Evolutionary conservation across 2,888 invertebrate genomes (phyloP).

Genomic region (Drosophila tripunctata): DNA sequence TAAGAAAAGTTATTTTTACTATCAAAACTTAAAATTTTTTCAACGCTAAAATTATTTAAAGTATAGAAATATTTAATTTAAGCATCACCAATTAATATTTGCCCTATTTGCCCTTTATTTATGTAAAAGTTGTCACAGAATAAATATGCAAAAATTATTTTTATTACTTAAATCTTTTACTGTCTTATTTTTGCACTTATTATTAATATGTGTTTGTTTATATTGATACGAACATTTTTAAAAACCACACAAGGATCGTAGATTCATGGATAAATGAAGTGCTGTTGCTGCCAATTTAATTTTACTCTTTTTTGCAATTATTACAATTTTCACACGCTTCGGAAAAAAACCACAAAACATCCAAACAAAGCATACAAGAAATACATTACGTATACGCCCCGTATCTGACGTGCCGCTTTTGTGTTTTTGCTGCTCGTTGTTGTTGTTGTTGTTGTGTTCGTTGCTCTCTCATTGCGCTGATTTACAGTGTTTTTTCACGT

Average conservation of each 20-base stretch:
- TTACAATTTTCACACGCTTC: conserved; percentile 44
- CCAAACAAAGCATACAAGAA: conserved; percentile 35
- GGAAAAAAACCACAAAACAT: conserved; percentile 48
- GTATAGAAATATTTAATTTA: too few relatives aligned
- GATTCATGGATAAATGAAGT: conserved; percentile 41
- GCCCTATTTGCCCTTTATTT: too few relatives aligned
- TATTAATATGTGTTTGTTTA: too few relatives aligned
- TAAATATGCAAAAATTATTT: too few relatives aligned
- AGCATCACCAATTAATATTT: too few relatives aligned
- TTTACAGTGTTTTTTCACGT: conserved; percentile 62
- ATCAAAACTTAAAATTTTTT: too few relatives aligned
- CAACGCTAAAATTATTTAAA: too few relatives aligned
- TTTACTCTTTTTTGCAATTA: conserved; percentile 7
- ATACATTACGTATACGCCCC: conserved; percentile 62
- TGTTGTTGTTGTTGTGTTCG: conserved; percentile 33
- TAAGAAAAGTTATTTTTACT: too few relatives aligned
- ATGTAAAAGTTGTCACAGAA: too few relatives aligned
- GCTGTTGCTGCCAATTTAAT: conserved; percentile 22
- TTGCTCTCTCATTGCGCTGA: conserved; percentile 58
- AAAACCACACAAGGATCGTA: not conserved
- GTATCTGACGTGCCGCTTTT: conserved; percentile 32
- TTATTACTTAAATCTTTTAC: too few relatives aligned
- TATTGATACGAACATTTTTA: too few relatives aligned
- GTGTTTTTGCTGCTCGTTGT: conserved; percentile 13
- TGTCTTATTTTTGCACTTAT: too few relatives aligned